phyloP scores from a whole-genome alignment of 2,888 invertebrate species.

The Tetramorium bicarinatum region DNA sequence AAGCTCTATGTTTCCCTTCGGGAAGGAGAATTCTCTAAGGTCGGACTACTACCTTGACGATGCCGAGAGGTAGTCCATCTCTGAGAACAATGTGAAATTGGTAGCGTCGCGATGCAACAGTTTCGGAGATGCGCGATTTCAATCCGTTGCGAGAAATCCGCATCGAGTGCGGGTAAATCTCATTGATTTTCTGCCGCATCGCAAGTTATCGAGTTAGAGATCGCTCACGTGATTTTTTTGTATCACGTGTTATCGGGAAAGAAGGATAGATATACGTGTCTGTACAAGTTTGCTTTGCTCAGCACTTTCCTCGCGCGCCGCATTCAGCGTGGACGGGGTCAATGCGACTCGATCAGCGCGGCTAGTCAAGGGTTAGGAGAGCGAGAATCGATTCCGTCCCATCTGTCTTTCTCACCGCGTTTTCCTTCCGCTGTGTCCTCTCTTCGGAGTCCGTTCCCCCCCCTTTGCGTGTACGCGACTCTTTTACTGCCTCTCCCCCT shows the following conservation, averaged over 20 bases:
- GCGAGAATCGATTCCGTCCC: neutral
- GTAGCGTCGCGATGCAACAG: neutral
- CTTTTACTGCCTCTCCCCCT: neutral
- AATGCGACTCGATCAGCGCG: neutral
- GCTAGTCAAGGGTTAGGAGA: slow-evolving; percentile 33
- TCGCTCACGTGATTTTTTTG: neutral
- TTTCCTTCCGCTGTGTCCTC: slow-evolving; percentile 26
- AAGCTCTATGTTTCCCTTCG: neutral
- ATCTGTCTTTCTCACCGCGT: slow-evolving; percentile 6
- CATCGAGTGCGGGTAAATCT: too few species aligned
- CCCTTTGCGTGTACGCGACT: slow-evolving; percentile 13
- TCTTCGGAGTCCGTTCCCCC: slow-evolving; percentile 1
- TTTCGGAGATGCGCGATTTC: neutral
- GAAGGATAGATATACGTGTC: neutral
- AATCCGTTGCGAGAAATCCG: too few species aligned
- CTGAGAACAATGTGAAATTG: neutral
- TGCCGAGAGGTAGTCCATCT: too few species aligned
- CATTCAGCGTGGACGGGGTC: slow-evolving; percentile 10
- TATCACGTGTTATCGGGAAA: neutral
- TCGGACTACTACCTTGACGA: too few species aligned
- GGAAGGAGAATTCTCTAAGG: too few species aligned
- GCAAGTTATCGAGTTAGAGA: neutral
- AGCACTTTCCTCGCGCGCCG: neutral
- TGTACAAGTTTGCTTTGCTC: slow-evolving; percentile 10
- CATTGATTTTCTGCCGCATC: neutral